Evolutionary conservation across 1,140 invertebrate genomes (phyloP).

Genomic region (Drosophila athabasca): DNA sequence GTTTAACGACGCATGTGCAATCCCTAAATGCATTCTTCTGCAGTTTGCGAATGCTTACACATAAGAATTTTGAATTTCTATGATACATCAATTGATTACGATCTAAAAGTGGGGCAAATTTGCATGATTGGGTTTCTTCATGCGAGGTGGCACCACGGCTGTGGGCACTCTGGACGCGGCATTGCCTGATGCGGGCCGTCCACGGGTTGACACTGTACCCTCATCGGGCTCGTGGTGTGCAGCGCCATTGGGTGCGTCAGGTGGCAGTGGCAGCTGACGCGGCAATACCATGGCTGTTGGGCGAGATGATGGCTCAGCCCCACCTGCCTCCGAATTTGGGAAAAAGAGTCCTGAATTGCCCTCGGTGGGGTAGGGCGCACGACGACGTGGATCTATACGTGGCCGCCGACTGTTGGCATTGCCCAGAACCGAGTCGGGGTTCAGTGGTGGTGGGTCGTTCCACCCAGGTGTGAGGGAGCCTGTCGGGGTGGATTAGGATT

Average conservation of each 20-base stretch:
- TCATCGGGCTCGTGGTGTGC: too few species aligned
- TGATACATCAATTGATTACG: conserved; percentile 22
- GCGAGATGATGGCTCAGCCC: conserved; percentile 7
- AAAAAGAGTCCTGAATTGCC: conserved; percentile 11
- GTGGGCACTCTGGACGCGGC: conserved; percentile 38
- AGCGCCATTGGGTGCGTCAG: background rate
- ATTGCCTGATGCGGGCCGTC: conserved; percentile 11
- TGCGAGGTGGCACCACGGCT: conserved; percentile 28
- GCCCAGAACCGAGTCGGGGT: conserved; percentile 26
- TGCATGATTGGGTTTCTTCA: conserved; percentile 27
- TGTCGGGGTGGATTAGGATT: conserved; percentile 1
- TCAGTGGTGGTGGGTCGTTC: conserved; percentile 76
- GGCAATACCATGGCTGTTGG: conserved; percentile 57
- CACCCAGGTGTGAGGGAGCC: conserved; percentile 76
- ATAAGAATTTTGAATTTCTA: conserved; percentile 20
- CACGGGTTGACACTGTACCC: conserved; percentile 13
- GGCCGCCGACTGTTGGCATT: conserved; percentile 50
- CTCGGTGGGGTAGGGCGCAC: conserved; percentile 71
- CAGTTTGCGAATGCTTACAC: background rate
- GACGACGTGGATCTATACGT: conserved; percentile 73
- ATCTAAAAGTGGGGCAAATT: conserved; percentile 2
- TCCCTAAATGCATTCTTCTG: too few species aligned
- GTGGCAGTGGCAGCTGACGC: conserved; percentile 28
- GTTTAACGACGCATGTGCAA: too few species aligned
- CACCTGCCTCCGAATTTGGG: conserved; percentile 6